These are phyloP conservation scores for Teleiodes luculella DNA, from an alignment of 2,888 invertebrate genomes.

Conservation along the genomic window DNA sequence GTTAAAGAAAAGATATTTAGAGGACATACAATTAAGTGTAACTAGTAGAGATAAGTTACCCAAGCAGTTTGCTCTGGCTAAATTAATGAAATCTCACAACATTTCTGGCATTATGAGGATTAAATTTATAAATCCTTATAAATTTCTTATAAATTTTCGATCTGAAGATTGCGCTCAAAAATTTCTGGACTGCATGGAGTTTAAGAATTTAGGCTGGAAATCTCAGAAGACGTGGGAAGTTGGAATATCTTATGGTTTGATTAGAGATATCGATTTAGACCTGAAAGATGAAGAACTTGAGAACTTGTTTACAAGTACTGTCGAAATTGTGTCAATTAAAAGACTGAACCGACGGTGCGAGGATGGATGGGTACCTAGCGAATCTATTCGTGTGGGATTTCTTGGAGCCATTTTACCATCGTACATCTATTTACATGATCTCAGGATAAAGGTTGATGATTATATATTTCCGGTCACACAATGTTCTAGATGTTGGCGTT, in stretches of 20 bases:
- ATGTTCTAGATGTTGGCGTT: conserved; percentile 11
- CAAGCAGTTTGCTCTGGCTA: background rate
- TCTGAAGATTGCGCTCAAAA: conserved; percentile 3
- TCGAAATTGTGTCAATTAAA: background rate
- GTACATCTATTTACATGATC: conserved; percentile 3
- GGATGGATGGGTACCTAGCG: background rate
- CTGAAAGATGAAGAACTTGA: conserved; percentile 8
- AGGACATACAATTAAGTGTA: background rate
- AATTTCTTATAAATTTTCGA: conserved; percentile 19
- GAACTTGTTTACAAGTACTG: background rate
- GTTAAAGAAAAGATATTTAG: background rate
- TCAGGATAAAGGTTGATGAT: conserved; percentile 7
- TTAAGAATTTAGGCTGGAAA: conserved; percentile 17
- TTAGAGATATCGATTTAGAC: conserved; percentile 20
- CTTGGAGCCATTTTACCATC: background rate
- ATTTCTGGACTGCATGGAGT: conserved; percentile 9
- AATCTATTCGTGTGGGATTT: background rate
- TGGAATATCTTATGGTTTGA: conserved; percentile 20
- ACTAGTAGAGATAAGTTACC: background rate
- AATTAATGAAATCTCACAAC: conserved; percentile 15
- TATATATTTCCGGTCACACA: conserved; percentile 13
- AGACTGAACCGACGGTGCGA: background rate
- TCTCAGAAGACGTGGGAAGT: conserved; percentile 19
- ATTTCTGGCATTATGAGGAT: conserved; percentile 14
- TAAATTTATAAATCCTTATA: conserved; percentile 19